Conservation (phyloP, 37 sponge, comb jelly and placozoan species). For the Beroe forskalii region DNA sequence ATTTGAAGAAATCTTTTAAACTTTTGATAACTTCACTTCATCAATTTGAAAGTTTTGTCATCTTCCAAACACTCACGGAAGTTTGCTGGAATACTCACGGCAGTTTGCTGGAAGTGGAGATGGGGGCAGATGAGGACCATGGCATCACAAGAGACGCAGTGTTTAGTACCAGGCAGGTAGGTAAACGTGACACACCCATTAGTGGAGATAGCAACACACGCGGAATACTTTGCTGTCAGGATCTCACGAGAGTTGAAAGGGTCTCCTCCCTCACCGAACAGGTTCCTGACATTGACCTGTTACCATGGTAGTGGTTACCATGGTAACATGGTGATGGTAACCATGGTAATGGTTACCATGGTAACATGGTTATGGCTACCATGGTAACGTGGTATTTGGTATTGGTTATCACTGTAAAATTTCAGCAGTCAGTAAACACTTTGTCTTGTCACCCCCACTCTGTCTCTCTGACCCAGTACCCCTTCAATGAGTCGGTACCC, state of each 20-base stretch:
- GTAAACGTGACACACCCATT: slow-evolving; percentile 33
- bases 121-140: slow-evolving; percentile 54
- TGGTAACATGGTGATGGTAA: no score
- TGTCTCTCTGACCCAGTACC: no score
- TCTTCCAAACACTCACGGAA: no score
- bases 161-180: not conserved
- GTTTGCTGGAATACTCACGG: not conserved
- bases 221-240: slow-evolving; percentile 38
- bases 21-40: no score
- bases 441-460: no score
- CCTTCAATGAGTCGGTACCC: no score
- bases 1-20: no score
- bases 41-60: no score
- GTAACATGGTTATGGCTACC: no score
- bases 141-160: slow-evolving; percentile 26
- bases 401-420: no score
- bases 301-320: not conserved
- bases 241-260: slow-evolving; percentile 46
- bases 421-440: no score
- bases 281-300: slow-evolving; percentile 37
- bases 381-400: no score
- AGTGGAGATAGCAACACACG: slow-evolving; percentile 13
- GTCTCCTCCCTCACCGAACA: slow-evolving; percentile 47
- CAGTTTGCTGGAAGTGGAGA: not conserved
- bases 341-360: not conserved